Evolutionary conservation across 2,113 vertebrate species (phyloP), one percentile per base, ranked within the genome.

Genomic region (Ahaetulla prasina): DNA sequence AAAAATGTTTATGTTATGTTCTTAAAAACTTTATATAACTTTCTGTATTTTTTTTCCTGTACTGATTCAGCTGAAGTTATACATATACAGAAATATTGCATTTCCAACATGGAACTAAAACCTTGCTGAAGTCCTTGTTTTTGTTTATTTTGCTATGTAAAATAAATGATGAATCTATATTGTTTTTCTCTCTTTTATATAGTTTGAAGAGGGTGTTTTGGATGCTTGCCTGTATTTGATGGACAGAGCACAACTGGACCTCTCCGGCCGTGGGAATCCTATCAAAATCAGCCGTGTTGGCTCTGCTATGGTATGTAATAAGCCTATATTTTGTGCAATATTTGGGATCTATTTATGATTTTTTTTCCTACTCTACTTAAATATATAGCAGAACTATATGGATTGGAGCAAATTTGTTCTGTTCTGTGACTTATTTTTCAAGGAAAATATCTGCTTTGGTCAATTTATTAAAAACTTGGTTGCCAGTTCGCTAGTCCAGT

Each of bases 161-260:
- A 94, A 88, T 91, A 55, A 90, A 91, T 35, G 90, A 2, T 93
- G 1, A 94, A 68, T 45, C 1, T 5, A 2, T 86, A 1, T 91
- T 54, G 35, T 1, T 1, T 92, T 92, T 91, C 54, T 55, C 88
- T 39, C 43, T 93, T 89, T 91, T 91, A 52, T 94, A 60, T 91
- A 99, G 99, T 99, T 99, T 97, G 99, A 99, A 97, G 98, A 97
- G 27, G 97, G 98, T 30, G 74, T 99, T 92, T 98, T 99, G 93
- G 99, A 99, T 39, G 97, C 99, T 89, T 99, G 99, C 93, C 97
- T 99, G 16, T 98, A 98, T 87, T 95, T 99, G 95, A 98, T 99
- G 99, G 99, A 99, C 96, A 97, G 94, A 94, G 98, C 98, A 68
- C 94, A 98, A 80, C 97, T 99, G 98, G 99, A 99, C 90, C 98